Base-by-base conservation (phyloP, 1,140 invertebrate genomes). In the Pemphigus obesinymphae region DNA sequence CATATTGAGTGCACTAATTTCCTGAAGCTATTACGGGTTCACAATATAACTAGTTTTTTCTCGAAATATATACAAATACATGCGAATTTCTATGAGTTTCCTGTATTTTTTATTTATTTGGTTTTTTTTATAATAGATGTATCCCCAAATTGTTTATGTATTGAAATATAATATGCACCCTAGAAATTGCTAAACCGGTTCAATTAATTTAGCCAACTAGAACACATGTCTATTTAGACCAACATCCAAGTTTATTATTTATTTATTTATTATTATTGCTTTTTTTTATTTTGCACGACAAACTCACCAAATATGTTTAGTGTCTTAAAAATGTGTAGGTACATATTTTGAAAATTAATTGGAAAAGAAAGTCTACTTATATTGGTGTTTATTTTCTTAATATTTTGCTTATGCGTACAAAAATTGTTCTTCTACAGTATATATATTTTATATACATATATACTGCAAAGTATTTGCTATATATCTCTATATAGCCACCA, bases 11-110 rank as follows among this genome's bases (percentile, higher is more conserved):
- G 72, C 72, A 53, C 45, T 3, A n/a, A 50, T 26, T 73, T 73
- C 48, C 72, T 31, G 45, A 75, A 75, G 72, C 45, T 75, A 75
- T 75, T 55, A 13, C 43, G 26, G 29, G 72, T 23, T 55, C 72
- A 34, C 31, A 37, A 75, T 53, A 70, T 45, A 75, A 75, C 50
- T 53, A 0, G 72, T 75, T 75, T 50, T 72, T 34, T 75, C 20
- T 75, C 10, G 31, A 70, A 70, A 75, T 50, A 50, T 50, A 53
- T n/a, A n/a, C n/a, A 17, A 13, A 11, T 75, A 37, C 29, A 53
- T 29, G 48, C 66, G 20, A 50, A 53, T 53, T 50, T 75, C 48
- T 53, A 17, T 8, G 45, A n/a, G 17, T 53, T 75, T 55, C 31
- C 29, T 6, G 29, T n/a, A 53, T 50, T 53, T 26, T 23, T 68